Evolutionary conservation across 92 coral and sea anemone species (phyloP).

Genomic region (Metridium senile): DNA sequence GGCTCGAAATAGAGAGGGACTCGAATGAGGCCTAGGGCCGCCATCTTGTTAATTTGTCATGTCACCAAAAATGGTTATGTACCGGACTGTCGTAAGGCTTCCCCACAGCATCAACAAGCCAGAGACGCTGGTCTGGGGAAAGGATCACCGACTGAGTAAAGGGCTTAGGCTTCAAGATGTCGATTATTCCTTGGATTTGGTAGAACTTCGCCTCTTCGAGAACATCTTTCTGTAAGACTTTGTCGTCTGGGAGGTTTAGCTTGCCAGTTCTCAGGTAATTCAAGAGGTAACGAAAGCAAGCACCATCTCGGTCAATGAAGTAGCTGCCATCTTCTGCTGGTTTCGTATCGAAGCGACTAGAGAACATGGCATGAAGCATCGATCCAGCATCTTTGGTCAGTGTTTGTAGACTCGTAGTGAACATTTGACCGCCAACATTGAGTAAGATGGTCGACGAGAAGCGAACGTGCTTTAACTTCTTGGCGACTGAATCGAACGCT

Average conservation of each 20-base stretch:
- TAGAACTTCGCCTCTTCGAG: conserved; percentile 73
- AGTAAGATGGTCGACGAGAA: conserved; percentile 55
- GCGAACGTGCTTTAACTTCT: conserved; percentile 61
- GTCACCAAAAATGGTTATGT: no score
- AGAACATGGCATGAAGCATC: conserved; percentile 81
- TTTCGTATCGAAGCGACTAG: conserved; percentile 70
- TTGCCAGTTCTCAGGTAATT: conserved; percentile 71
- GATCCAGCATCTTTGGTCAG: conserved; percentile 69
- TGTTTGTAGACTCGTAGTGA: conserved; percentile 63
- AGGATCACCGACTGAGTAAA: conserved; percentile 46
- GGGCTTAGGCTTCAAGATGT: conserved; percentile 46
- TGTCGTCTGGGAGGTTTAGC: conserved; percentile 58
- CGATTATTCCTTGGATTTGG: conserved; percentile 65
- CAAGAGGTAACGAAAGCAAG: conserved; percentile 73
- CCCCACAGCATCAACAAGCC: conserved; percentile 40
- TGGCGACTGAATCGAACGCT: conserved; percentile 62
- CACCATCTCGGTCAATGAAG: conserved; percentile 82
- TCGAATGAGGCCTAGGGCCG: no score
- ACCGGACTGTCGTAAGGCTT: no score
- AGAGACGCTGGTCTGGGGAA: conserved; percentile 39
- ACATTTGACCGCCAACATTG: conserved; percentile 73
- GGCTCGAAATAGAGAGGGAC: no score
- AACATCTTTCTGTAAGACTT: conserved; percentile 48
- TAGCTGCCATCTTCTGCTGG: conserved; percentile 74
- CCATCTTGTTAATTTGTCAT: no score